Evolutionary conservation across 2,888 invertebrate species (phyloP).

Genomic region (Perdita meconis): DNA sequence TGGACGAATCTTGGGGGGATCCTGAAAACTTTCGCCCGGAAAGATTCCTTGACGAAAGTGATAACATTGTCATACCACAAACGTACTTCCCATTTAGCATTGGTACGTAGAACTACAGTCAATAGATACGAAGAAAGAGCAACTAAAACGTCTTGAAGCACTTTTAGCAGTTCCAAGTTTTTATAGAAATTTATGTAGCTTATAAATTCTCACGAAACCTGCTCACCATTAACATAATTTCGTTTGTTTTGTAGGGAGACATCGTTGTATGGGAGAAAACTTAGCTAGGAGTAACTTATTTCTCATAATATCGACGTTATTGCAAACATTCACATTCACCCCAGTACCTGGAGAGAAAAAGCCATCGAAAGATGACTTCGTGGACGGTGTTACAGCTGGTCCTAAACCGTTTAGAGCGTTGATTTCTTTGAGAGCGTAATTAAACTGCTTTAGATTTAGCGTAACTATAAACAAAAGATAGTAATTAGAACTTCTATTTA

Average conservation of each 20-base stretch:
- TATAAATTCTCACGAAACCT: too few relatives aligned
- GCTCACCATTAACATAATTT: too few relatives aligned
- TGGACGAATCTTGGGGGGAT: slow-evolving; percentile 89
- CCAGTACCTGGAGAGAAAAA: slow-evolving; percentile 87
- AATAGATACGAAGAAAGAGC: too few relatives aligned
- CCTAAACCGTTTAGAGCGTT: slow-evolving; percentile 90
- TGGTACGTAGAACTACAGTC: slow-evolving; percentile 84
- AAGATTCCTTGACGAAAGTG: slow-evolving; percentile 88
- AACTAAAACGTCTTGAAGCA: too few relatives aligned
- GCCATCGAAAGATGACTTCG: slow-evolving; percentile 87
- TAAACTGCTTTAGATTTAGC: not conserved
- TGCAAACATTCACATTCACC: slow-evolving; percentile 90
- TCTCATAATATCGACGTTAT: slow-evolving; percentile 89
- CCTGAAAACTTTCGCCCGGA: slow-evolving; percentile 91
- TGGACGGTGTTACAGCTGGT: slow-evolving; percentile 92
- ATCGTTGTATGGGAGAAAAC: slow-evolving; percentile 93
- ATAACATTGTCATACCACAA: slow-evolving; percentile 87
- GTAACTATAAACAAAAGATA: slow-evolving; percentile 1
- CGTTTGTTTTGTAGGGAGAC: slow-evolving; percentile 85
- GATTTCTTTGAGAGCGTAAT: slow-evolving; percentile 85
- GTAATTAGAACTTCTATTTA: not conserved
- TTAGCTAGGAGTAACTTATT: slow-evolving; percentile 92
- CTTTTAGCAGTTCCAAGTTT: too few relatives aligned
- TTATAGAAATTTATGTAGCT: not conserved
- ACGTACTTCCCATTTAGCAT: slow-evolving; percentile 91